Conservation (phyloP, 2,888 invertebrate genomes). For the Pristionchus exspectatus region DNA sequence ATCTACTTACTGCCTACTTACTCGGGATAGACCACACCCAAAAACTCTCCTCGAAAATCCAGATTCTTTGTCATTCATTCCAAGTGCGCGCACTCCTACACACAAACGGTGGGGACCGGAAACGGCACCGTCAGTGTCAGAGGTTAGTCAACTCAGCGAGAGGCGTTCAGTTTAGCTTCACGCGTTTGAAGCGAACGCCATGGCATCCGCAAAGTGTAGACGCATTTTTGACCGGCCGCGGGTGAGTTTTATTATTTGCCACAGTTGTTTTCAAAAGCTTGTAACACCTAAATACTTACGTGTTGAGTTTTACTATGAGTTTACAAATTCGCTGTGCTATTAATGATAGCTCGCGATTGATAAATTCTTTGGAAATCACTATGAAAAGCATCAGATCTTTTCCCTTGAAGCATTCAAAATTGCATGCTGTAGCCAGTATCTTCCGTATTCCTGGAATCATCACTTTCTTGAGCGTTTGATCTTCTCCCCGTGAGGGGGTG, state of each 20-base stretch:
- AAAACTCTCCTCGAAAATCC: constrained; percentile 3
- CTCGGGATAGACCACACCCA: constrained; percentile 5
- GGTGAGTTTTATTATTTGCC: not conserved
- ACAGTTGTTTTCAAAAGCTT: too few relatives aligned
- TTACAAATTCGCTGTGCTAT: too few relatives aligned
- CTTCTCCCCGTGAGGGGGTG: not conserved
- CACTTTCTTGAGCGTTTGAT: not conserved
- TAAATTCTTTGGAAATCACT: too few relatives aligned
- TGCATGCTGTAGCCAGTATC: too few relatives aligned
- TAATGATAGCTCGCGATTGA: too few relatives aligned
- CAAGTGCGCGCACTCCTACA: not conserved
- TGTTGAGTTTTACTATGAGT: too few relatives aligned
- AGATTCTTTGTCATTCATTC: constrained; percentile 36
- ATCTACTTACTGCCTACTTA: not conserved
- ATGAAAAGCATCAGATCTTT: too few relatives aligned
- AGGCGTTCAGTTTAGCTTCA: constrained; percentile 17
- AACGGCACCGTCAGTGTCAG: constrained; percentile 24
- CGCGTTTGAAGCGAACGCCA: not conserved
- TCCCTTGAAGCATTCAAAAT: too few relatives aligned
- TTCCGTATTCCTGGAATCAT: not conserved
- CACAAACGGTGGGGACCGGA: constrained; percentile 1
- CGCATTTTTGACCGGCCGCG: constrained; percentile 17
- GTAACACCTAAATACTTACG: too few relatives aligned
- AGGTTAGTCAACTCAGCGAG: not conserved
- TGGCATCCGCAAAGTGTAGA: constrained; percentile 46